Percentiles rank a stretch among this genome's conserved stretches.
phyloP scores from a whole-genome alignment of 1,140 invertebrate species.

The Cecropterus lyciades region DNA sequence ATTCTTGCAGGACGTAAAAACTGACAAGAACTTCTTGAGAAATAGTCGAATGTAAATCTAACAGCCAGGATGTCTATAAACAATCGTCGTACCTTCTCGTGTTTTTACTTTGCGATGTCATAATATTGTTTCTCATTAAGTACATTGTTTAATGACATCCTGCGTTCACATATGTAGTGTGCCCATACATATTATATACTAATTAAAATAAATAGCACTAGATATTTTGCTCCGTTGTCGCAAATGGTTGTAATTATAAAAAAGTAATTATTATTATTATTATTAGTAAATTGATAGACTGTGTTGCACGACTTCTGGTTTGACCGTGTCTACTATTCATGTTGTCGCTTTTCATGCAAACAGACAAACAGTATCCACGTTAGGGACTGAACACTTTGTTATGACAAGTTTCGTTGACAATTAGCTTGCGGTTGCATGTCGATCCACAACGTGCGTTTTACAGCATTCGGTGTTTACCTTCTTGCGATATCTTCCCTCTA shows the following conservation, averaged over 20 bases:
- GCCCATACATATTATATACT: slow-evolving; percentile 64
- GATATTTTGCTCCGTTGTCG: slow-evolving; percentile 76
- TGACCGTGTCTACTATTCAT: slow-evolving; percentile 46
- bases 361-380: slow-evolving; percentile 23
- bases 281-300: slow-evolving; percentile 77
- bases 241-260: slow-evolving; percentile 80
- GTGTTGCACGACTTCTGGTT: slow-evolving; percentile 75
- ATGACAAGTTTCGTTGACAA: slow-evolving; percentile 56
- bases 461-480: slow-evolving; percentile 56
- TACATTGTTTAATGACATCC: slow-evolving; percentile 63
- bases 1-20: slow-evolving; percentile 68
- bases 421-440: slow-evolving; percentile 50
- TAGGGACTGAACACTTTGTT: slow-evolving; percentile 58
- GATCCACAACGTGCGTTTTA: slow-evolving; percentile 50
- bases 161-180: slow-evolving; percentile 56
- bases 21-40: slow-evolving; percentile 63
- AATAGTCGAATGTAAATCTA: slow-evolving; percentile 62
- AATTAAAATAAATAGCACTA: slow-evolving; percentile 63
- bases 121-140: slow-evolving; percentile 12
- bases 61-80: slow-evolving; percentile 61
- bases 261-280: slow-evolving; percentile 68
- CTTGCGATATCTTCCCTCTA: slow-evolving; percentile 61
- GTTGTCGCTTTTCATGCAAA: slow-evolving; percentile 54
- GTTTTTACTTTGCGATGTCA: slow-evolving; percentile 27
- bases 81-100: slow-evolving; percentile 41